A percentile compares a stretch with the other conserved stretches of the same genome.
Evolutionary conservation across 1,140 invertebrate genomes (phyloP).

Genomic region (Drosophila fuyamai): DNA sequence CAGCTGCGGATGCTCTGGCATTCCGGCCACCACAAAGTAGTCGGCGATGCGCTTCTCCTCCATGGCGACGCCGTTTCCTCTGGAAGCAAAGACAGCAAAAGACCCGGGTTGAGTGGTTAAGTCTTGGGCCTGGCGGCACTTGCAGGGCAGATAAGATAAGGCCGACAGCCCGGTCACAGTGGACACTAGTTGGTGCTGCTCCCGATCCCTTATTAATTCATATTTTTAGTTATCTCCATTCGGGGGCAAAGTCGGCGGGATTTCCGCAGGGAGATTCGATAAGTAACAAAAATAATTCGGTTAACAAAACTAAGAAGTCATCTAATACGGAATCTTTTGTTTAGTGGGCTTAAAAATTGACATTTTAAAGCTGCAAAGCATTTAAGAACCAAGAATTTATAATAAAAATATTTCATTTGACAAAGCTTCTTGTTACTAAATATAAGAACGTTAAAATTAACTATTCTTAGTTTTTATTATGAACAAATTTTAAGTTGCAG

Average conservation of each 20-base stretch:
- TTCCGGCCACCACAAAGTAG: conserved; percentile 98
- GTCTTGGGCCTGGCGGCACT: conserved; percentile 10
- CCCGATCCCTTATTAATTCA: conserved; percentile 20
- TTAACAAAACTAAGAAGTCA: background rate
- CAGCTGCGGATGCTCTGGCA: conserved; percentile 92
- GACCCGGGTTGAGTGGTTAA: conserved; percentile 27
- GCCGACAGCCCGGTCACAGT: background rate
- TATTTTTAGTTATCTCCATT: conserved; percentile 9
- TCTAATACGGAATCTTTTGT: too few species aligned
- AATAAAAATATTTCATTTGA: too few species aligned
- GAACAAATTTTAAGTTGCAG: too few species aligned
- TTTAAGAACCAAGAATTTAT: too few species aligned
- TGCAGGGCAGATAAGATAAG: conserved; percentile 34
- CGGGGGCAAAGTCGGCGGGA: conserved; percentile 1
- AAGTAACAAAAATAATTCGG: background rate
- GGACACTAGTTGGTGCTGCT: conserved; percentile 1
- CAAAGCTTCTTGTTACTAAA: too few species aligned
- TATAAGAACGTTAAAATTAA: too few species aligned
- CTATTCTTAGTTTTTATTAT: too few species aligned
- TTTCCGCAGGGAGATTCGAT: background rate
- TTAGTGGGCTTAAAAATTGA: too few species aligned
- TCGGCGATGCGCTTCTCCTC: conserved; percentile 94
- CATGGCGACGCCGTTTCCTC: conserved; percentile 85
- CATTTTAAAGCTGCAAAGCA: too few species aligned
- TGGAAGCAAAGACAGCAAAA: conserved; percentile 23